A percentile compares a stretch with the other conserved stretches of the same genome.
Conservation (phyloP, 2,797 vertebrate genomes). For the Gorsachius magnificus region DNA sequence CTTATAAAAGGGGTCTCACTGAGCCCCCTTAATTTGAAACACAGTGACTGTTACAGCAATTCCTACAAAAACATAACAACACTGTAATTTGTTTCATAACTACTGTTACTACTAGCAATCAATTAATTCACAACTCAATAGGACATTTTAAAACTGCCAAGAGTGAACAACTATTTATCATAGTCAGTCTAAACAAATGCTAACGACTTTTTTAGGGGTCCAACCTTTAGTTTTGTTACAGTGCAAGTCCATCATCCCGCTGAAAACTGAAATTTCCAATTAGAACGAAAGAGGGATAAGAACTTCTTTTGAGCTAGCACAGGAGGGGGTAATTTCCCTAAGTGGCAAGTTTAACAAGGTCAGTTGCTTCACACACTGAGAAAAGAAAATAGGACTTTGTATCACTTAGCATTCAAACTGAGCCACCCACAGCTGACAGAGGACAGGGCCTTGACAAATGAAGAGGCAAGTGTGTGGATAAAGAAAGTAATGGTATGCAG, state of each 20-base stretch:
- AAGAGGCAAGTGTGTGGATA: background rate
- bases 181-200: conserved; percentile 29
- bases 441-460: conserved; percentile 4
- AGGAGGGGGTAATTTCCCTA: conserved; percentile 28
- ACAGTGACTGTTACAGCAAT: background rate
- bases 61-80: background rate
- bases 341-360: conserved; percentile 33
- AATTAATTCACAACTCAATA: background rate
- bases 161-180: conserved; percentile 26
- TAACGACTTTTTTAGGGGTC: conserved; percentile 45
- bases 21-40: background rate
- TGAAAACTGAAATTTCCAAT: conserved; percentile 46
- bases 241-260: background rate
- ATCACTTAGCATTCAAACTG: conserved; percentile 4
- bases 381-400: conserved; percentile 15
- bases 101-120: background rate
- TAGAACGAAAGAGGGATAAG: conserved; percentile 22
- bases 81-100: background rate
- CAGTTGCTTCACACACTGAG: background rate
- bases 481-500: background rate
- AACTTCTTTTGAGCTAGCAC: conserved; percentile 50
- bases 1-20: background rate
- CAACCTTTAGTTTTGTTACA: conserved; percentile 25
- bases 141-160: background rate
- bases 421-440: conserved; percentile 17